A percentile compares a stretch with the other conserved stretches of the same genome.
Conservation (phyloP, 2,888 invertebrate genomes). For the Netelia melanura region DNA sequence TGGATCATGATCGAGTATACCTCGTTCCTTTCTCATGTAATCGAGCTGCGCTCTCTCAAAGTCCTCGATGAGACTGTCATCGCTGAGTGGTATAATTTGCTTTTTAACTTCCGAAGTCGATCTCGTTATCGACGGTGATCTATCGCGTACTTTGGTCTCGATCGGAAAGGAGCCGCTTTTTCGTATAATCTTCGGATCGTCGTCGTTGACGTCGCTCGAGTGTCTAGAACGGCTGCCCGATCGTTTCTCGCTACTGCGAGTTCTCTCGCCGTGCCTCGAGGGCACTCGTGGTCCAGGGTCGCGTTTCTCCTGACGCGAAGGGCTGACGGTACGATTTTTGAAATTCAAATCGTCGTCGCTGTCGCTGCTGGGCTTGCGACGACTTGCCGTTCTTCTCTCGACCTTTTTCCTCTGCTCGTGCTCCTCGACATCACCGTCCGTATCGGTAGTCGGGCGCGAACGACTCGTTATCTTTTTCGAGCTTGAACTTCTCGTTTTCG, state of each 20-base stretch:
- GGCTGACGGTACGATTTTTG: constrained; percentile 24
- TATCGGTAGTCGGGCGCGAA: constrained; percentile 64
- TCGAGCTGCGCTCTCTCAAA: constrained; percentile 76
- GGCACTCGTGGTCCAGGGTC: constrained; percentile 33
- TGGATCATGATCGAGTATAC: constrained; percentile 75
- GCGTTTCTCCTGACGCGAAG: constrained; percentile 27
- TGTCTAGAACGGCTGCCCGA: background rate
- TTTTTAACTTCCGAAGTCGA: constrained; percentile 76
- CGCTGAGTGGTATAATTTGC: constrained; percentile 81
- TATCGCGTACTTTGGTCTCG: background rate
- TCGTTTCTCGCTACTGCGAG: constrained; percentile 16
- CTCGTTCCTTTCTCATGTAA: constrained; percentile 73
- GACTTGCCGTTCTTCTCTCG: constrained; percentile 58
- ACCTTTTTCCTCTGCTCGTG: constrained; percentile 49
- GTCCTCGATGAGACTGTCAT: constrained; percentile 76
- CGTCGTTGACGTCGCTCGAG: constrained; percentile 28
- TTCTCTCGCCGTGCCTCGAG: constrained; percentile 37
- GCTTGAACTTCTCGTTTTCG: constrained; percentile 1
- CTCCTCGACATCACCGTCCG: constrained; percentile 60
- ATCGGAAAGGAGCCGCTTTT: constrained; percentile 80
- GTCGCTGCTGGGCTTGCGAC: constrained; percentile 59
- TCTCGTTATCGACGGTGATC: constrained; percentile 33
- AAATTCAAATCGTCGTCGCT: constrained; percentile 39
- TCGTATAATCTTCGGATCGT: constrained; percentile 78
- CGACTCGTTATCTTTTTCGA: constrained; percentile 60